These are phyloP conservation scores for Chaetophractus vellerosus DNA, from an alignment of 2,797 vertebrate species.

Conservation along the genomic window DNA sequence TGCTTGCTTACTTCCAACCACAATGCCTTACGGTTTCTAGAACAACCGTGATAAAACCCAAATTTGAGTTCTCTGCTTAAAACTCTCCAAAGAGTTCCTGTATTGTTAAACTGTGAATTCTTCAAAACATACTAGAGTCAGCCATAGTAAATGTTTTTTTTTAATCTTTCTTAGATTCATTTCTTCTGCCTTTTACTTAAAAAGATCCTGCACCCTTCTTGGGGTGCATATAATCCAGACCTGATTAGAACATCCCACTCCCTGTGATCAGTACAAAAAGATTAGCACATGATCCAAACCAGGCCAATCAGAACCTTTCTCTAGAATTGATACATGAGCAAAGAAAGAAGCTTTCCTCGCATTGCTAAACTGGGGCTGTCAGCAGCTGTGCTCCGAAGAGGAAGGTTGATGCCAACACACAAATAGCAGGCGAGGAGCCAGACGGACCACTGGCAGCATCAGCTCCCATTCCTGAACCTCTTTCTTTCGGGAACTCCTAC, in stretches of 20 bases:
- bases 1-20: neutral
- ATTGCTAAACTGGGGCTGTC: neutral
- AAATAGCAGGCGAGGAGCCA: neutral
- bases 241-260: neutral
- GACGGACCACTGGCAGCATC: neutral
- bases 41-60: constrained; percentile 55
- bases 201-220: neutral
- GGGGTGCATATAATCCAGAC: neutral
- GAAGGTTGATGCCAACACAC: neutral
- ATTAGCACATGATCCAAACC: neutral
- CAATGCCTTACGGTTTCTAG: neutral
- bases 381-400: neutral
- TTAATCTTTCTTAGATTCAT: neutral
- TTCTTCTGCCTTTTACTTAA: constrained; percentile 31
- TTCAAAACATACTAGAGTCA: neutral
- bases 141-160: neutral
- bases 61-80: constrained; percentile 28
- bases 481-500: neutral
- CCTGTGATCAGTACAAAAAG: neutral
- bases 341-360: neutral
- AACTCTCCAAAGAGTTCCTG: constrained; percentile 25
- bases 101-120: neutral
- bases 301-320: neutral
- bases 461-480: neutral
- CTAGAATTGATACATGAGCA: neutral